phyloP scores from a whole-genome alignment of 2,888 invertebrate genomes.

The Sturmia bella region DNA sequence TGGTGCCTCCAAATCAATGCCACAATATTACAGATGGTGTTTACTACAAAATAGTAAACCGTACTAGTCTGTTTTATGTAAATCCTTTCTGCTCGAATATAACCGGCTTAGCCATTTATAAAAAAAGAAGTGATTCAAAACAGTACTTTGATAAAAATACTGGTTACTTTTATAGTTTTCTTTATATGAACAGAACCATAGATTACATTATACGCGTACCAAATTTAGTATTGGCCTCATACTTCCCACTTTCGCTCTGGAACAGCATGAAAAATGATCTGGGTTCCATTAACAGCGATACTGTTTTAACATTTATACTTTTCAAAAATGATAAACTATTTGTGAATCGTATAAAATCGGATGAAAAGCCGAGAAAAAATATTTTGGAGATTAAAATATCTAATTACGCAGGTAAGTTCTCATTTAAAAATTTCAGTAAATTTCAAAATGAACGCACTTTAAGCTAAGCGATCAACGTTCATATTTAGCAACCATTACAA shows the following conservation, averaged over 20 bases:
- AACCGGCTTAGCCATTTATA: conserved; percentile 53
- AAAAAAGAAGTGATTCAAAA: not conserved
- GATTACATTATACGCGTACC: conserved; percentile 20
- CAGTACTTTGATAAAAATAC: conserved; percentile 26
- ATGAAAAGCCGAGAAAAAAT: not conserved
- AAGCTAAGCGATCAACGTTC: no score
- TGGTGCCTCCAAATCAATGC: conserved; percentile 26
- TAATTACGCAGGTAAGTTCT: conserved; percentile 37
- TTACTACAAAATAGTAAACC: not conserved
- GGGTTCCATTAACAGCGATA: conserved; percentile 3
- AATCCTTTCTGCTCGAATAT: conserved; percentile 60
- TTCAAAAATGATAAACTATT: conserved; percentile 52
- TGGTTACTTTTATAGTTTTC: conserved; percentile 20
- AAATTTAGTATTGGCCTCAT: conserved; percentile 37
- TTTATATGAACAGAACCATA: conserved; percentile 48
- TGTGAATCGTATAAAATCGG: conserved; percentile 3
- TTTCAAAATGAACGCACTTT: no score
- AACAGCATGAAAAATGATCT: conserved; percentile 24
- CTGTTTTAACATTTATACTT: conserved; percentile 42
- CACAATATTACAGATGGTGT: conserved; percentile 11
- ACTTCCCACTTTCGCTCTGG: conserved; percentile 47
- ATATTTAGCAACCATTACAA: no score
- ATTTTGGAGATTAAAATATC: conserved; percentile 53
- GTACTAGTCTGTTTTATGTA: conserved; percentile 50
- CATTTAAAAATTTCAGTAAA: not conserved